phyloP scores from a whole-genome alignment of 1,140 invertebrate genomes.

The Proctacanthus coquilletti region DNA sequence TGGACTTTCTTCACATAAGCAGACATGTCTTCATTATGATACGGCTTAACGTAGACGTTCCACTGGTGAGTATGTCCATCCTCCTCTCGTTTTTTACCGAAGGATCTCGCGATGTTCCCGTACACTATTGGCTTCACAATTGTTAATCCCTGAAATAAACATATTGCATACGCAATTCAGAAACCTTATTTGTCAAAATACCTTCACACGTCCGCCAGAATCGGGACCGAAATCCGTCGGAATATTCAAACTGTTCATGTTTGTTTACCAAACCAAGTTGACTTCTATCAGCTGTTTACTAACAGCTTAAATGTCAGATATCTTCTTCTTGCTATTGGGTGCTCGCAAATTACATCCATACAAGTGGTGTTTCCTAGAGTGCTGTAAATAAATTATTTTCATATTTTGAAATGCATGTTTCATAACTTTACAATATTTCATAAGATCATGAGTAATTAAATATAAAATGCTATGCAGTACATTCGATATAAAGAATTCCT shows the following conservation, averaged over 20 bases:
- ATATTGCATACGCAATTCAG: neutral
- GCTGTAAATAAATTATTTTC: no score
- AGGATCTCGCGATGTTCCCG: constrained; percentile 89
- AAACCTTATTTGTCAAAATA: constrained; percentile 17
- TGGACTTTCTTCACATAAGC: constrained; percentile 92
- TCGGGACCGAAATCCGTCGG: constrained; percentile 66
- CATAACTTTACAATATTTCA: no score
- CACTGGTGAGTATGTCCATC: constrained; percentile 98
- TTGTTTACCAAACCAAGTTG: no score
- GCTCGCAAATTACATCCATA: no score
- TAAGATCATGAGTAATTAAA: no score
- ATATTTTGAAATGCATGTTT: no score
- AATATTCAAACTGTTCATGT: constrained; percentile 33
- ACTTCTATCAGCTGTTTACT: no score
- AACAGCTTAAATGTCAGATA: no score
- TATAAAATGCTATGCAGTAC: no score
- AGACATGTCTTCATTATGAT: constrained; percentile 86
- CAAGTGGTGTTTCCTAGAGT: no score
- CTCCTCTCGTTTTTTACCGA: constrained; percentile 95
- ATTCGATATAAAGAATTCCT: no score
- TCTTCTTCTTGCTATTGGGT: no score
- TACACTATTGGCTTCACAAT: constrained; percentile 95
- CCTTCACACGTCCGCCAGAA: constrained; percentile 63
- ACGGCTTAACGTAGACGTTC: constrained; percentile 96
- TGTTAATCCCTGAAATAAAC: constrained; percentile 51